Percentiles rank a stretch among this genome's conserved stretches.
Conservation (phyloP, 2,113 vertebrate species). For the Mugil cephalus region DNA sequence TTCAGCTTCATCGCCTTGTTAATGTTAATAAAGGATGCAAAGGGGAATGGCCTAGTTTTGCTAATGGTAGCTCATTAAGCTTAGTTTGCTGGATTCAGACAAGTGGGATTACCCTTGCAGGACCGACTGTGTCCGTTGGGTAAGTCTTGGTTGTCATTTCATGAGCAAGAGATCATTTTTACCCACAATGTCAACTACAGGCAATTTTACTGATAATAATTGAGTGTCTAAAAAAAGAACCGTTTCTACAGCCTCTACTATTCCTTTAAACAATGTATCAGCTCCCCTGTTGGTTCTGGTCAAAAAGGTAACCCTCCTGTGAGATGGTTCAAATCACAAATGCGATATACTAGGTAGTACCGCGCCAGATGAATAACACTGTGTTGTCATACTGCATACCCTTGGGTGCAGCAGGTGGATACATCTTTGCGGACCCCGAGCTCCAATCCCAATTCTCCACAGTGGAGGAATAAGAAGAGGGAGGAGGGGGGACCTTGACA, state of each 20-base stretch:
- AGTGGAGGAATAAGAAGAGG: slow-evolving; percentile 14
- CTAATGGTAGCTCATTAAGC: slow-evolving; percentile 58
- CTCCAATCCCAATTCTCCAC: slow-evolving; percentile 42
- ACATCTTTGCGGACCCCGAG: slow-evolving; percentile 47
- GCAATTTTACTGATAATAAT: slow-evolving; percentile 11
- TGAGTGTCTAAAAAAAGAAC: background rate
- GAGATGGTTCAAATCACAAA: slow-evolving; percentile 38
- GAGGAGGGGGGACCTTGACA: slow-evolving; percentile 11
- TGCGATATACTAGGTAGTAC: slow-evolving; percentile 9
- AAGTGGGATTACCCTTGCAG: slow-evolving; percentile 29
- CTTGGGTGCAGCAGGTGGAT: slow-evolving; percentile 51
- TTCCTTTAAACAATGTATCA: slow-evolving; percentile 15
- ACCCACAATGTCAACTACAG: slow-evolving; percentile 9
- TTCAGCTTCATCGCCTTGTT: slow-evolving; percentile 58
- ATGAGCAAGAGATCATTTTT: slow-evolving; percentile 2
- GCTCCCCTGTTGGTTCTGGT: slow-evolving; percentile 8
- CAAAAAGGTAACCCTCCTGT: slow-evolving; percentile 20
- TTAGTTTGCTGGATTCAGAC: slow-evolving; percentile 59
- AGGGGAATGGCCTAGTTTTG: slow-evolving; percentile 68
- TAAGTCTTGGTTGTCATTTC: slow-evolving; percentile 17
- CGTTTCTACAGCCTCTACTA: background rate
- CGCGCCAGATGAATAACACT: slow-evolving; percentile 49
- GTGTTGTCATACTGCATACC: slow-evolving; percentile 42
- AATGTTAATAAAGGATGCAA: slow-evolving; percentile 68
- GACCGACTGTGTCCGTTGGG: slow-evolving; percentile 28